Conservation (phyloP, 2,888 invertebrate genomes). For the Leptothorax acervorum region DNA sequence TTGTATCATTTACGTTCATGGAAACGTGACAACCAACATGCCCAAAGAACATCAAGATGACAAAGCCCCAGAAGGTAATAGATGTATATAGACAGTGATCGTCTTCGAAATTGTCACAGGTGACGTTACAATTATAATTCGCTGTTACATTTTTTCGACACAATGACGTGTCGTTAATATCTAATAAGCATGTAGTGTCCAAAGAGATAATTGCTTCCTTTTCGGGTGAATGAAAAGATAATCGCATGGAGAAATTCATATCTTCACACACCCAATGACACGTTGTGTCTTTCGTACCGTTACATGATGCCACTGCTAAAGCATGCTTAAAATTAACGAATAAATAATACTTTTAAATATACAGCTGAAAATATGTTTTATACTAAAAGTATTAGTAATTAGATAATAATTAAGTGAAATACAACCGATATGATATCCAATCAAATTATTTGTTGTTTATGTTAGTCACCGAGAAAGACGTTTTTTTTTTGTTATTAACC, state of each 20-base stretch:
- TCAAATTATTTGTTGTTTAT: too few relatives aligned
- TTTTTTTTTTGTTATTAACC: too few relatives aligned
- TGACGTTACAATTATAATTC: slow-evolving; percentile 67
- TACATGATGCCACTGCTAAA: slow-evolving; percentile 35
- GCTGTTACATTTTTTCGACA: slow-evolving; percentile 53
- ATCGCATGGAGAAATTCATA: slow-evolving; percentile 63
- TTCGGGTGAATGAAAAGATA: slow-evolving; percentile 64
- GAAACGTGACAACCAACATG: slow-evolving; percentile 94
- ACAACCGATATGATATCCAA: too few relatives aligned
- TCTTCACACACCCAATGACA: slow-evolving; percentile 76
- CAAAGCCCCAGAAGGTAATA: slow-evolving; percentile 91
- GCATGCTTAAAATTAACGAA: slow-evolving; percentile 58
- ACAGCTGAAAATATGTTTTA: too few relatives aligned
- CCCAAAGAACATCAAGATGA: slow-evolving; percentile 90
- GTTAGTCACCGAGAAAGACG: too few relatives aligned
- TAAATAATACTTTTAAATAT: too few relatives aligned
- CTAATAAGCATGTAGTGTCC: slow-evolving; percentile 68
- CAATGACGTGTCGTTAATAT: slow-evolving; percentile 52
- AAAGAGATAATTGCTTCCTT: slow-evolving; percentile 59
- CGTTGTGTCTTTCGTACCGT: slow-evolving; percentile 56
- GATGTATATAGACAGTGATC: slow-evolving; percentile 87
- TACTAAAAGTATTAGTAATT: background rate
- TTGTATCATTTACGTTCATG: slow-evolving; percentile 95
- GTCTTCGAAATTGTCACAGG: slow-evolving; percentile 67
- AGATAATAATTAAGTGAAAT: too few relatives aligned